phyloP scores from a whole-genome alignment of 2,797 vertebrate genomes.

The Lutjanus argentimaculatus region DNA sequence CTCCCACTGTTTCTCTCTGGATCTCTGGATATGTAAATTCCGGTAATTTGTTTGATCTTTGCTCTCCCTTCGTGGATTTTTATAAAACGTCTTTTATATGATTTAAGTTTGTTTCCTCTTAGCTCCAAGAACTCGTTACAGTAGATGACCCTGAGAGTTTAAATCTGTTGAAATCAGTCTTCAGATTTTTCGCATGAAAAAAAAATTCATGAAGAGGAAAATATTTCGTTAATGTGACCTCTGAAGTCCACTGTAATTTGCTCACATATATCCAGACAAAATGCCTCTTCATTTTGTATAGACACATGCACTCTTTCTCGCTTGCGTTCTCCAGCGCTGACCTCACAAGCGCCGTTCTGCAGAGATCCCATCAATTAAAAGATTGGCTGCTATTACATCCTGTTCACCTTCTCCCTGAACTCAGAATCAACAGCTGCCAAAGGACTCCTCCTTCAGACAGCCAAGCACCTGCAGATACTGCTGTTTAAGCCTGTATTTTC shows the following conservation, averaged over 20 bases:
- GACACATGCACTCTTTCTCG: slow-evolving; percentile 27
- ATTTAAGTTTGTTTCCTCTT: too few relatives aligned
- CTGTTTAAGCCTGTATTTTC: slow-evolving; percentile 26
- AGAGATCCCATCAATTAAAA: slow-evolving; percentile 73
- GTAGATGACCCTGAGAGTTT: too few relatives aligned
- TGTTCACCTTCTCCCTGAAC: slow-evolving; percentile 60
- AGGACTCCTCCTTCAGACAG: slow-evolving; percentile 46
- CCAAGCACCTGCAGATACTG: slow-evolving; percentile 43
- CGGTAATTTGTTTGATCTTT: too few relatives aligned
- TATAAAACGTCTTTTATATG: too few relatives aligned
- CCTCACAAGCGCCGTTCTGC: slow-evolving; percentile 29
- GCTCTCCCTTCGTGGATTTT: too few relatives aligned
- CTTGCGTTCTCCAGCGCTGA: slow-evolving; percentile 12
- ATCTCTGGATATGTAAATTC: too few relatives aligned
- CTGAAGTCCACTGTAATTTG: slow-evolving; percentile 19
- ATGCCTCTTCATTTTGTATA: slow-evolving; percentile 27
- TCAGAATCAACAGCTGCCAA: slow-evolving; percentile 63
- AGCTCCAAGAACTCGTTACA: too few relatives aligned
- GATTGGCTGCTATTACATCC: slow-evolving; percentile 62
- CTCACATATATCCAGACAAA: slow-evolving; percentile 17
- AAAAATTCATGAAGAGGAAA: too few relatives aligned
- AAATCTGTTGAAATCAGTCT: too few relatives aligned
- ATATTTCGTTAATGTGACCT: too few relatives aligned
- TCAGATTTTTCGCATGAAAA: too few relatives aligned
- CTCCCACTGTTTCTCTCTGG: too few relatives aligned